Conservation (phyloP, 2,797 vertebrate species). For the Propithecus perrieri region DNA sequence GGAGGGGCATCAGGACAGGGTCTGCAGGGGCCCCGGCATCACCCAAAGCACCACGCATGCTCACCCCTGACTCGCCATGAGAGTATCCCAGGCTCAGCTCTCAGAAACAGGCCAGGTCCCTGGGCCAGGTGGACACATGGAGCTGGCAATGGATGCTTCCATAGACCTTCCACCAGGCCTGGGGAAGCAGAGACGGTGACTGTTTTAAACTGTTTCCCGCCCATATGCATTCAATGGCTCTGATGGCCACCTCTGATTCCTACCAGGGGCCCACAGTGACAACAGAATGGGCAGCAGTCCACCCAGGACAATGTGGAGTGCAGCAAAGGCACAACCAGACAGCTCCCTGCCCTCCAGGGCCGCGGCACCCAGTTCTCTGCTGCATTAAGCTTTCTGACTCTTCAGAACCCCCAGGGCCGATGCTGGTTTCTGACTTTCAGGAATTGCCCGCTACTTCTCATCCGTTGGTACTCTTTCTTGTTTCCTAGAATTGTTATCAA, state of each 20-base stretch:
- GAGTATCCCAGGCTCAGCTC: conserved; percentile 89
- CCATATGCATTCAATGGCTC: background rate
- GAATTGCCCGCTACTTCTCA: background rate
- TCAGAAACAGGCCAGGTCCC: conserved; percentile 86
- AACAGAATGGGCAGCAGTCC: background rate
- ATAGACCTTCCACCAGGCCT: conserved; percentile 73
- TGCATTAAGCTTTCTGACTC: background rate
- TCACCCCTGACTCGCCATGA: background rate
- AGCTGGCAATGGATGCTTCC: conserved; percentile 86
- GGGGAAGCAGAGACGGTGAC: background rate
- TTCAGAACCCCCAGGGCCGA: background rate
- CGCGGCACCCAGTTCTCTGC: background rate
- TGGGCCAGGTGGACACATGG: conserved; percentile 89
- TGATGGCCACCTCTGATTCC: background rate
- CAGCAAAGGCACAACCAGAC: background rate
- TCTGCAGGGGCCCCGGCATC: background rate
- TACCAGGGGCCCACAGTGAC: background rate
- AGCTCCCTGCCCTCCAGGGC: rapidly evolving
- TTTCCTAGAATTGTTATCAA: background rate
- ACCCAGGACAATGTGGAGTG: background rate
- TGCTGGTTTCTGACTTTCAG: background rate
- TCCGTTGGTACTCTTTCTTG: background rate
- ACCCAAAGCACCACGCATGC: background rate
- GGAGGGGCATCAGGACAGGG: too few species aligned
- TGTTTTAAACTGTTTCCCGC: background rate